Percentiles rank a stretch among this genome's conserved stretches.
Conservation (phyloP, 2,888 invertebrate genomes). For the Pollenia angustigena region DNA sequence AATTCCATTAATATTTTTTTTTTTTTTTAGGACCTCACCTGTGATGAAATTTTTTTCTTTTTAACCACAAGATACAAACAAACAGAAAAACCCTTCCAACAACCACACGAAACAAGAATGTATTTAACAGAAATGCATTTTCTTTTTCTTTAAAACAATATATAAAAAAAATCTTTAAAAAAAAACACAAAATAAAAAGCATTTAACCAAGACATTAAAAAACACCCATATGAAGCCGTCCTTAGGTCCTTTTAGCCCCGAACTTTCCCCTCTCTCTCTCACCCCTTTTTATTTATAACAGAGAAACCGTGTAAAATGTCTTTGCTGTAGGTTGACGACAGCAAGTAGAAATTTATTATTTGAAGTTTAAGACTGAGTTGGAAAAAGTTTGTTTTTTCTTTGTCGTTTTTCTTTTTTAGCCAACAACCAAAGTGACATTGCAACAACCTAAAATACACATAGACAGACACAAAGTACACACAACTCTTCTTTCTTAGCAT, state of each 20-base stretch:
- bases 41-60: background rate
- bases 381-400: conserved; percentile 11
- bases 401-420: background rate
- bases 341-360: conserved; percentile 44
- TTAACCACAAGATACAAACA: background rate
- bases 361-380: conserved; percentile 64
- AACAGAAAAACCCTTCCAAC: conserved; percentile 5
- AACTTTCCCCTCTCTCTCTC: background rate
- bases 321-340: conserved; percentile 53
- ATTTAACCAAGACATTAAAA: conserved; percentile 58
- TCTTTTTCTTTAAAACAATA: background rate
- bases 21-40: background rate
- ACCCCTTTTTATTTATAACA: background rate
- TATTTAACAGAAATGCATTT: background rate
- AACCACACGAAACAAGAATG: conserved; percentile 2
- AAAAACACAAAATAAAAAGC: conserved; percentile 30
- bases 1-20: too few species aligned
- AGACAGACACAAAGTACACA: conserved; percentile 19
- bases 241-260: background rate
- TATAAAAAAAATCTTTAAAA: background rate
- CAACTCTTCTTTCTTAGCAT: background rate
- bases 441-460: conserved; percentile 57
- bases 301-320: conserved; percentile 21
- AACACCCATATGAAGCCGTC: background rate
- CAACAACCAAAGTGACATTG: conserved; percentile 58